Evolutionary conservation across 2,888 invertebrate species (phyloP), one percentile per base, ranked within the genome.

Genomic region (Lasioglossum oenotherae): DNA sequence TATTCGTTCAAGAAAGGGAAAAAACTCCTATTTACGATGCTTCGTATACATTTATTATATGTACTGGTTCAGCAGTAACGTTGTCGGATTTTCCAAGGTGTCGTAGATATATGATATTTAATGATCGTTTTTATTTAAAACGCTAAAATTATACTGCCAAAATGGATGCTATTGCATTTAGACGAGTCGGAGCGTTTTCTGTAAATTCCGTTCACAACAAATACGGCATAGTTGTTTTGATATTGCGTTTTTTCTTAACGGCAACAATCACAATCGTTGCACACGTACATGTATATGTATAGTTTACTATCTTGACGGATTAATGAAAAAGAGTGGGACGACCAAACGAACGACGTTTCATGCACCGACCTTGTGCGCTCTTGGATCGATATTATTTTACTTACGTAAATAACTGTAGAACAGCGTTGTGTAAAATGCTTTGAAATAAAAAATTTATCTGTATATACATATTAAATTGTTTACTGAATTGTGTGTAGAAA

Each of bases 61-160:
- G 83, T 75, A 88, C 85, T 92, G 83, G 60, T 92, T 92, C 88
- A 89, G 85, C 69, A 78, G 76, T 89, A 88, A 90, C 57, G 49
- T 87, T 60, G 71, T 85, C 38, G 41, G 57, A 81, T 86, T 90
- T 89, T 81, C 81, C 78, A 83, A 78, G 64, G 88, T 82, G 87
- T 79, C 83, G 82, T 81, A 83, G 78, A 64, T 82, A 83, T 19
- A 78, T 49, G 71, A 57, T 67, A 72, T 82, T 81, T 83, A 60
- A 88, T 76, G 78, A 85, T 87, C 81, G 64, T 83, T 87, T 84
- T 84, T 6, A 73, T 84, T 90, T 82, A 85, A 82, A 91, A 90
- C 82, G 82, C 76, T 80, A 82, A 84, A 92, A 93, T 92, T 92
- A 92, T 93, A 95, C 95, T 95, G 95, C 95, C 95, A 94, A 94